These are phyloP conservation scores for Streptopelia turtur DNA, from an alignment of 2,797 vertebrate species.

Conservation along the genomic window DNA sequence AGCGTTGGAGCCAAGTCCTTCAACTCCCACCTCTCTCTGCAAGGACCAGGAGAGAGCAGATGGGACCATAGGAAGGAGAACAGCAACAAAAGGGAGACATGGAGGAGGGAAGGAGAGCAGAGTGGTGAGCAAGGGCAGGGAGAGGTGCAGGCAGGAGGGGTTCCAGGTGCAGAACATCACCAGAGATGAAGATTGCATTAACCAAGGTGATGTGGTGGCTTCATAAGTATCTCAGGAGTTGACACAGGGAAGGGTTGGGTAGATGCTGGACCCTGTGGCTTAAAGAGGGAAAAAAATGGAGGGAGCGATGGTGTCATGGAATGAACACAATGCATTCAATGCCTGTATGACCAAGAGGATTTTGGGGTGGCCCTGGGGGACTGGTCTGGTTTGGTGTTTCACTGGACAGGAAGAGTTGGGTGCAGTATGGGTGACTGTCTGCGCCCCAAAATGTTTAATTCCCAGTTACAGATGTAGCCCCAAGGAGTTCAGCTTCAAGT, in stretches of 20 bases:
- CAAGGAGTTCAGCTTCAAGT: neutral
- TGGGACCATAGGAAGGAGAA: neutral
- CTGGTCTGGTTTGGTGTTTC: neutral
- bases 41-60: neutral
- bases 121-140: neutral
- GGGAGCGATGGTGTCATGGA: neutral
- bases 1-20: neutral
- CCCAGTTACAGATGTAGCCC: neutral
- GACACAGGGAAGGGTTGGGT: neutral
- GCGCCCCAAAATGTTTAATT: neutral
- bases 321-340: neutral
- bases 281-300: neutral
- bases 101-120: neutral
- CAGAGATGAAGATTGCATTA: neutral
- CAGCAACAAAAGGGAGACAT: accelerated
- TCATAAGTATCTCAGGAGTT: neutral
- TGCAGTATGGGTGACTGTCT: neutral
- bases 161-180: neutral
- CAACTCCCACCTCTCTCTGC: neutral
- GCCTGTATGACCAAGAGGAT: neutral
- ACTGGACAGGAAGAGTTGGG: neutral
- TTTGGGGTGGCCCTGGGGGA: neutral
- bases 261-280: neutral
- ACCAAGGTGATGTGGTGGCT: neutral
- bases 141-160: neutral